Percentiles rank a stretch among this genome's conserved stretches.
These are phyloP conservation scores for Caiman crocodilus DNA, from an alignment of 2,797 vertebrate genomes.

Conservation along the genomic window DNA sequence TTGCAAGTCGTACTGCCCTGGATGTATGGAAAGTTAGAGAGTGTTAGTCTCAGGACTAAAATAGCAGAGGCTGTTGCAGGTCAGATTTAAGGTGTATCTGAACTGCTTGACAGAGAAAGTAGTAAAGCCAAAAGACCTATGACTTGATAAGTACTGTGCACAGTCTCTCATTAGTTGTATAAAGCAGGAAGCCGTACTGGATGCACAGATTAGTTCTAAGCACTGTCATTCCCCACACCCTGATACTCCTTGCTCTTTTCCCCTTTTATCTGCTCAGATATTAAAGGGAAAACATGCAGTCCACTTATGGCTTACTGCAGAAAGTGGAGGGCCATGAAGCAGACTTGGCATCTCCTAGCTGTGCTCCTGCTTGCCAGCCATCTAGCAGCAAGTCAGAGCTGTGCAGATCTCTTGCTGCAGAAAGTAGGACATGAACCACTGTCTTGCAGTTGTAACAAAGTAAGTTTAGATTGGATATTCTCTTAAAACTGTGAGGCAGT, in stretches of 20 bases:
- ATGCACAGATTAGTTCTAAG: background rate
- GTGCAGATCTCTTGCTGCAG: no score
- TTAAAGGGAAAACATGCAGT: background rate
- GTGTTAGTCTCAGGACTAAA: background rate
- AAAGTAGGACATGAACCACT: no score
- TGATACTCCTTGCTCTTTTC: no score
- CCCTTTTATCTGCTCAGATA: background rate
- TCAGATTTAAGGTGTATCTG: background rate
- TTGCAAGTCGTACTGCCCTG: background rate
- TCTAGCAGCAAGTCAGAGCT: no score
- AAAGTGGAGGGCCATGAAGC: background rate
- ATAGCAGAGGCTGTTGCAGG: background rate
- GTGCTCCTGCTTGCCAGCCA: no score
- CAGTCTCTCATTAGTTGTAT: background rate
- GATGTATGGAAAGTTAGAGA: background rate
- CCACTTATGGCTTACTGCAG: background rate
- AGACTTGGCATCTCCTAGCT: no score
- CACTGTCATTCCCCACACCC: background rate
- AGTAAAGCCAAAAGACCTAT: background rate
- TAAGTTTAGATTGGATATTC: no score
- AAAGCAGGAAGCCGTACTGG: background rate
- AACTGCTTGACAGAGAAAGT: background rate
- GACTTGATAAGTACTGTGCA: background rate
- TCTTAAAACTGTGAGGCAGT: no score
- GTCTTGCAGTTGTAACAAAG: no score